Base-by-base conservation (phyloP, 2,797 vertebrate genomes). In the Natrix natrix region DNA sequence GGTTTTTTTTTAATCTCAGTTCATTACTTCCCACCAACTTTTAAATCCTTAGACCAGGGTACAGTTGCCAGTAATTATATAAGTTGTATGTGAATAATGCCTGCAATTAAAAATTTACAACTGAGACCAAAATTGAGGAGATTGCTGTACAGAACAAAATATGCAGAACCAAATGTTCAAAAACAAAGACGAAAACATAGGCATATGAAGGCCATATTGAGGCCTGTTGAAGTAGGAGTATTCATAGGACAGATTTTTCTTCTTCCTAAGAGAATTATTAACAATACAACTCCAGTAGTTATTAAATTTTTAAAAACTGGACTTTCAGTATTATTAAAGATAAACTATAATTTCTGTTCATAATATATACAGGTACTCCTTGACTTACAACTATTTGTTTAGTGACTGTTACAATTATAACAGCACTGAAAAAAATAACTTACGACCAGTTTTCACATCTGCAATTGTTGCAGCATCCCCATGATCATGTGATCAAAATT, bases 81-180 rank as follows among this genome's bases (percentile, higher is more conserved):
- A 91, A 63, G 3, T 83, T 83, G n/a, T 37, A 88, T 26, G 26
- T 83, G 13, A 16, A 60, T 63, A 17, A 83, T 89, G 91, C 43
- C 54, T 90, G 43, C 28, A 91, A 28, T 48, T 55, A 20, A 88
- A 54, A 93, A 37, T 74, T 24, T 91, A 88, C 56, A 91, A 10
- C 60, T 16, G 60, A 43, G 78, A 83, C 66, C n/a, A 61, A 91
- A 91, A 61, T 78, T 91, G 86, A 54, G 56, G 78, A 48, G 90
- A 78, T 37, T 88, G 66, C 48, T 83, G 56, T 83, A 83, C 66
- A 83, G 89, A 63, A 91, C 63, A 90, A 89, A 91, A 83, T 92
- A 78, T 88, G 86, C 88, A 43, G 86, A 88, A 91, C 57, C 91
- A 94, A 91, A 92, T 91, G 91, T 92, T 92, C 91, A 86, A 59